Evolutionary conservation across 2,113 vertebrate species (phyloP).

Genomic region (Grallaria varia): DNA sequence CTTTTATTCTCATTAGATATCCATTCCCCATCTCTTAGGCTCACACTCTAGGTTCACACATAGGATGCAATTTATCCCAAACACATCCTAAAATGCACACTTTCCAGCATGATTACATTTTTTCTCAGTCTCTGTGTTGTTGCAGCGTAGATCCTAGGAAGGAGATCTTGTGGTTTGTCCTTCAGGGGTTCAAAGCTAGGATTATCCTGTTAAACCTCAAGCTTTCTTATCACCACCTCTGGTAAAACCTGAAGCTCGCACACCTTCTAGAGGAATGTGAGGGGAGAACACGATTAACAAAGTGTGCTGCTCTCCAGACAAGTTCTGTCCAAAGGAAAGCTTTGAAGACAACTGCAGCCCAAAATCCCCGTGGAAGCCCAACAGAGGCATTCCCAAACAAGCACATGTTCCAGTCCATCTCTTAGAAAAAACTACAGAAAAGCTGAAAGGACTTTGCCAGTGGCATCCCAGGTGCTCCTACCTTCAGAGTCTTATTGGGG

Average conservation of each 20-base stretch:
- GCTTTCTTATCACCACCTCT: not conserved
- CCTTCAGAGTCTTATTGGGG: not conserved
- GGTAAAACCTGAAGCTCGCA: not conserved
- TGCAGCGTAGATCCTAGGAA: not conserved
- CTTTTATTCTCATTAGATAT: not conserved
- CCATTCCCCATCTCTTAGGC: not conserved
- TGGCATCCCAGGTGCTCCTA: not conserved
- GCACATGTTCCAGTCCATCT: not conserved
- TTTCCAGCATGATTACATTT: not conserved
- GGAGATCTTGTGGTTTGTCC: not conserved
- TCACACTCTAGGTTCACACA: not conserved
- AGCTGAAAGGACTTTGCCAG: not conserved
- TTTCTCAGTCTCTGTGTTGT: not conserved
- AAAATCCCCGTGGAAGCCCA: not conserved
- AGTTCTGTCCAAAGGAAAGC: not conserved
- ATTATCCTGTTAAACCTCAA: not conserved
- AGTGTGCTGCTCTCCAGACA: not conserved
- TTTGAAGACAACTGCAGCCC: not conserved
- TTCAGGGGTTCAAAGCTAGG: not conserved
- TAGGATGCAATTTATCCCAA: not conserved
- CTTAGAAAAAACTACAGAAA: not conserved
- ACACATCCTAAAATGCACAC: not conserved
- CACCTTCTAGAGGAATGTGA: not conserved
- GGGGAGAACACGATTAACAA: not conserved
- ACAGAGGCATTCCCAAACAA: not conserved